These are phyloP conservation scores for Tridacna crocea DNA, from an alignment of 2,888 invertebrate species.

Conservation along the genomic window DNA sequence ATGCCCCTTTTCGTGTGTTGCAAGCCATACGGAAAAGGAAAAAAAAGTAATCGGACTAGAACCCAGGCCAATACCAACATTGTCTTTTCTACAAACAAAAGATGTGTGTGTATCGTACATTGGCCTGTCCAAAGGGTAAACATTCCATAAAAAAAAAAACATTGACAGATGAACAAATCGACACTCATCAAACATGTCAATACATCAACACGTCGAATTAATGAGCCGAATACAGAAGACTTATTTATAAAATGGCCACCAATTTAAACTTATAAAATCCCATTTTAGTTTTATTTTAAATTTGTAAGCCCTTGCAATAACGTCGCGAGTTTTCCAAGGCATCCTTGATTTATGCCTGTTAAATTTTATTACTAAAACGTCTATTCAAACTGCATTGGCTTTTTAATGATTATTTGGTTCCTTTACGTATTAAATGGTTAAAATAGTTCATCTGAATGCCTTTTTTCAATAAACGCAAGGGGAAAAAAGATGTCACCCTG, in stretches of 20 bases:
- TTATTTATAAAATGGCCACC: conserved; percentile 7
- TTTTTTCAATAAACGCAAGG: conserved; percentile 25
- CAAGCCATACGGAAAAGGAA: no score
- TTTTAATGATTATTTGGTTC: no score
- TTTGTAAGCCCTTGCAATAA: not conserved
- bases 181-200: conserved; percentile 55
- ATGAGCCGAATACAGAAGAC: conserved; percentile 17
- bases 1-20: no score
- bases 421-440: no score
- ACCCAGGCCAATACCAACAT: no score
- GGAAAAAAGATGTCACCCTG: conserved; percentile 21
- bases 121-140: not conserved
- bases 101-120: no score
- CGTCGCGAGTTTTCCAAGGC: not conserved
- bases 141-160: not conserved
- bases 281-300: conserved; percentile 11
- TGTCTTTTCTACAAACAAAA: no score
- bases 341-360: no score
- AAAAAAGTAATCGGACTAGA: no score
- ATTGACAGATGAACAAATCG: conserved; percentile 50
- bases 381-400: no score
- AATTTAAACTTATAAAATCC: conserved; percentile 20
- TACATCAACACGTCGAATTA: conserved; percentile 44
- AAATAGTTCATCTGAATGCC: conserved; percentile 16
- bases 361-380: no score